Evolutionary conservation across 2,113 vertebrate genomes (phyloP).

Genomic region (Daubentonia madagascariensis): DNA sequence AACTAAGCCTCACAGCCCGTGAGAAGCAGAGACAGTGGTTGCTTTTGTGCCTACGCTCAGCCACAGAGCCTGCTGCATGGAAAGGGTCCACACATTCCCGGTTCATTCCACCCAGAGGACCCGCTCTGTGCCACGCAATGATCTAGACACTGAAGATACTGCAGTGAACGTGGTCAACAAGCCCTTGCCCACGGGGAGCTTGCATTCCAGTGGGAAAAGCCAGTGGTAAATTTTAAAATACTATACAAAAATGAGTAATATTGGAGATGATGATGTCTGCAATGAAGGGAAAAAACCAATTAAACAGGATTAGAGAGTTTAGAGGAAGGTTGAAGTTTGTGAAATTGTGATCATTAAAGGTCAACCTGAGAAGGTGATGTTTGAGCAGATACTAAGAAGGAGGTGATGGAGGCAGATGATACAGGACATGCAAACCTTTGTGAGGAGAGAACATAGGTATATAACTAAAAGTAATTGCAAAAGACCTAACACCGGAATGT

Average conservation of each 20-base stretch:
- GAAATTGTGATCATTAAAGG: rapidly evolving
- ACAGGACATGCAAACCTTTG: neutral
- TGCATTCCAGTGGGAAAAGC: rapidly evolving
- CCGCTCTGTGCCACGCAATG: no score
- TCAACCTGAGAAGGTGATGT: neutral
- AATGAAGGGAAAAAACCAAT: neutral
- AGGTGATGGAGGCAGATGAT: neutral
- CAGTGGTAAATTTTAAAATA: no score
- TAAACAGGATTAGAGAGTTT: rapidly evolving
- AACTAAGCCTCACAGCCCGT: rapidly evolving
- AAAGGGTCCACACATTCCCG: neutral
- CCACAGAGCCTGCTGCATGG: rapidly evolving
- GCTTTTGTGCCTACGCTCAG: neutral
- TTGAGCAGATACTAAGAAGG: neutral
- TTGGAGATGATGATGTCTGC: neutral
- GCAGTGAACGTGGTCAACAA: rapidly evolving
- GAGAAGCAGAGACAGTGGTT: rapidly evolving
- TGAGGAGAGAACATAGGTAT: no score
- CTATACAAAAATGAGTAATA: neutral
- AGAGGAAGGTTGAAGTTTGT: no score
- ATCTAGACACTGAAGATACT: neutral
- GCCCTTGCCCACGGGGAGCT: neutral
- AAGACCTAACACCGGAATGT: neutral
- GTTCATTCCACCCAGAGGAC: no score
- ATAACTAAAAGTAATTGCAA: neutral